These are phyloP conservation scores for Cercopithecus mona DNA, from an alignment of 2,113 vertebrate species.

Conservation along the genomic window DNA sequence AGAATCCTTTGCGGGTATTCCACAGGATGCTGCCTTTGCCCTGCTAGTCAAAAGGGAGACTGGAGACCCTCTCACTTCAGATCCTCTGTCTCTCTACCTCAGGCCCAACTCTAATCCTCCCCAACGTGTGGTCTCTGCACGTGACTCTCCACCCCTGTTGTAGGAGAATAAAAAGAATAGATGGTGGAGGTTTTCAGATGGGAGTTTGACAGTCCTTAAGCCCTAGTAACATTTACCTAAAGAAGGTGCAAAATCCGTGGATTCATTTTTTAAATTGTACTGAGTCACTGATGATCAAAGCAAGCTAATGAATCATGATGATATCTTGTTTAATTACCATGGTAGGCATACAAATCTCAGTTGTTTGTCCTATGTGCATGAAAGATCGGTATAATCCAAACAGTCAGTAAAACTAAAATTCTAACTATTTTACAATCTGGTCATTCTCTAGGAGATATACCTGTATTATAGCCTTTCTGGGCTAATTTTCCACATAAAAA, in stretches of 20 bases:
- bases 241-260: fast-evolving
- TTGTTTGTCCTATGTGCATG: background rate
- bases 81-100: fast-evolving
- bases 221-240: background rate
- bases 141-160: background rate
- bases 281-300: background rate
- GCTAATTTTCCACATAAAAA: background rate
- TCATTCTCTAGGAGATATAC: background rate
- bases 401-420: background rate
- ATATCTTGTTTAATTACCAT: background rate
- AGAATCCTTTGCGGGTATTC: too few species aligned
- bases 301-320: background rate
- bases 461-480: background rate
- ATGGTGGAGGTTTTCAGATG: background rate
- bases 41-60: background rate
- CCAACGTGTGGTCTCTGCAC: fast-evolving
- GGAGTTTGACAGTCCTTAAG: background rate
- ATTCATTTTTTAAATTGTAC: background rate
- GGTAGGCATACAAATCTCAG: background rate
- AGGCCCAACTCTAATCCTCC: background rate
- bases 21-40: fast-evolving
- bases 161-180: background rate
- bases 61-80: background rate
- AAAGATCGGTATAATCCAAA: background rate
- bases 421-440: background rate